Base-by-base conservation (phyloP, 2,797 vertebrate species). In the Spondyliosoma cantharus region DNA sequence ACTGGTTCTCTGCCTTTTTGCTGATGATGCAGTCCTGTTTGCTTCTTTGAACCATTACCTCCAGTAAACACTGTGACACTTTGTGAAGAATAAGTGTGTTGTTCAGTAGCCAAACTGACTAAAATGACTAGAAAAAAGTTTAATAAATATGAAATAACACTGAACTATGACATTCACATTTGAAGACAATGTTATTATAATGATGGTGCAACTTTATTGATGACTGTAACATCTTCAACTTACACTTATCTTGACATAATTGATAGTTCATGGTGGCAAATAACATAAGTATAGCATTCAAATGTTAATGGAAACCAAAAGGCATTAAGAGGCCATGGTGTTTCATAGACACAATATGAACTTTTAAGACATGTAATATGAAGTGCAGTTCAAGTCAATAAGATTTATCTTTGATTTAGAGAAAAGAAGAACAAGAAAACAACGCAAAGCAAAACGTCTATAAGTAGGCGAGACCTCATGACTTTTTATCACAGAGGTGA, bases 381-480 rank as follows among this genome's bases (percentile, higher is more conserved):
- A 82, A 86, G 57, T 87, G 82, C 85, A 73, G 2, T 78, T 82
- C 68, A 82, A 81, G 72, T 85, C 78, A 89, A 32, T n/a, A 20
- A 13, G 11, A 3, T 81, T 73, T 11, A 74, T 42, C 53, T 75
- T 76, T 48, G 45, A 71, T 53, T 59, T 4, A 12, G 79, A 56
- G 43, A 69, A 65, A 81, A 84, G 17, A 70, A 60, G 62, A 84
- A 66, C n/a, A n/a, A n/a, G n/a, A n/a, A n/a, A n/a, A n/a, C n/a
- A n/a, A n/a, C n/a, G n/a, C 24, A 74, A 25, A 66, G 49, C 27
- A 74, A 69, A 78, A 81, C 60, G 43, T 56, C 32, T 65, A 9
- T 63, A 46, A 80, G 46, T 53, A 60, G 17, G 29, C 78, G 59
- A 75, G 46, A 76, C 37, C 37, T 7, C 16, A 22, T 53, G 5